Percentiles rank a stretch among this genome's conserved stretches.
These are phyloP conservation scores for Calliopum simillimum DNA, from an alignment of 2,888 invertebrate species.

Conservation along the genomic window DNA sequence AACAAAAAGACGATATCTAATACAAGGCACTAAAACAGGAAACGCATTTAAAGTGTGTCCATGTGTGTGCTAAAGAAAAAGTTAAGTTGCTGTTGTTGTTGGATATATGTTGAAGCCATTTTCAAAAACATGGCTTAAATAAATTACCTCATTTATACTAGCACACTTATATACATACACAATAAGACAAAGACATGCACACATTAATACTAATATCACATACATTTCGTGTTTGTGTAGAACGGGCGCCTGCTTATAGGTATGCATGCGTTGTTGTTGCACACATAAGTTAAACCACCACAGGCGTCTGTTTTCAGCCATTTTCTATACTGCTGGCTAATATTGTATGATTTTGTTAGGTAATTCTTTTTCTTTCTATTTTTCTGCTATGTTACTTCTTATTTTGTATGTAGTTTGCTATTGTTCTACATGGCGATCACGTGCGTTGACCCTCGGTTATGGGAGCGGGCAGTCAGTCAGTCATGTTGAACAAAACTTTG, in stretches of 20 bases:
- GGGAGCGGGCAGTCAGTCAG: neutral
- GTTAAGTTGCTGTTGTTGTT: neutral
- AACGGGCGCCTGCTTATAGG: neutral
- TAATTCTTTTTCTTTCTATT: neutral
- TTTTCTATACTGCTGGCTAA: neutral
- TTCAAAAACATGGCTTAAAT: conserved; percentile 43
- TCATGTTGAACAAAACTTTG: conserved; percentile 21
- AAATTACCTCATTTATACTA: conserved; percentile 41
- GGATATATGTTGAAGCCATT: conserved; percentile 24
- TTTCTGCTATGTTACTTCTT: neutral
- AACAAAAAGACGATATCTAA: no score
- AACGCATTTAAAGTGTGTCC: conserved; percentile 1
- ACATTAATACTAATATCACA: neutral
- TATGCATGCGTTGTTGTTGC: neutral
- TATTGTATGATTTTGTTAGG: conserved; percentile 6
- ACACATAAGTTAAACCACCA: no score
- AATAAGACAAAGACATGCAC: neutral
- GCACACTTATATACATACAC: neutral
- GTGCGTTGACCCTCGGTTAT: conserved; percentile 17
- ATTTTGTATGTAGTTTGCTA: neutral
- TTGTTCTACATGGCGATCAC: conserved; percentile 9
- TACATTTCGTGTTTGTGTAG: neutral
- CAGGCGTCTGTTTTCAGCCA: neutral
- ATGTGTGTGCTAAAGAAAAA: conserved; percentile 18
- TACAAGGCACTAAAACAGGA: neutral